These are phyloP conservation scores for Galerucella calmariensis DNA, from an alignment of 2,888 invertebrate species.

Conservation along the genomic window DNA sequence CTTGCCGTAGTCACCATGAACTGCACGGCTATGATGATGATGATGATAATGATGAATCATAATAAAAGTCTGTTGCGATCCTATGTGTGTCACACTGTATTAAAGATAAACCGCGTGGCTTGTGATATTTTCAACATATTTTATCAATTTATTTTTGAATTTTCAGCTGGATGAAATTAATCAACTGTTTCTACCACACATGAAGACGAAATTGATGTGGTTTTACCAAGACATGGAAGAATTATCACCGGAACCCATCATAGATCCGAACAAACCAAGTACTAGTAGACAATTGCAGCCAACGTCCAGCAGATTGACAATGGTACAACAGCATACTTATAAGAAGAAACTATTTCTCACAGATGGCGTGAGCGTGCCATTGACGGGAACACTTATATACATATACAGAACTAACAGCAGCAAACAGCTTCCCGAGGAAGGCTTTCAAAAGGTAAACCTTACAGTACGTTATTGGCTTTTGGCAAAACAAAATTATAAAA, in stretches of 20 bases:
- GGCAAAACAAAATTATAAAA: no score
- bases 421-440: slow-evolving; percentile 90
- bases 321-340: slow-evolving; percentile 61
- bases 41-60: no score
- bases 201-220: slow-evolving; percentile 87
- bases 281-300: slow-evolving; percentile 58
- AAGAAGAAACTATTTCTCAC: slow-evolving; percentile 87
- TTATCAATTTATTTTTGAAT: background rate
- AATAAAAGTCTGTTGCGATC: no score
- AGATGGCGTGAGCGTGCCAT: slow-evolving; percentile 84
- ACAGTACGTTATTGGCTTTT: no score
- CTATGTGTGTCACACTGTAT: no score
- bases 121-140: no score
- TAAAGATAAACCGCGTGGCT: no score
- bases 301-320: slow-evolving; percentile 59
- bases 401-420: slow-evolving; percentile 86
- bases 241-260: slow-evolving; percentile 65
- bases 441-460: slow-evolving; percentile 81
- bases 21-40: no score
- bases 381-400: slow-evolving; percentile 86
- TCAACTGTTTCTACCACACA: slow-evolving; percentile 85
- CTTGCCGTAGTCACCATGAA: no score
- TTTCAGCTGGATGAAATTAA: slow-evolving; percentile 86
- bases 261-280: slow-evolving; percentile 56
- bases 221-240: slow-evolving; percentile 90